Conservation (phyloP, 2,113 vertebrate genomes). For the Eubucco bourcierii region DNA sequence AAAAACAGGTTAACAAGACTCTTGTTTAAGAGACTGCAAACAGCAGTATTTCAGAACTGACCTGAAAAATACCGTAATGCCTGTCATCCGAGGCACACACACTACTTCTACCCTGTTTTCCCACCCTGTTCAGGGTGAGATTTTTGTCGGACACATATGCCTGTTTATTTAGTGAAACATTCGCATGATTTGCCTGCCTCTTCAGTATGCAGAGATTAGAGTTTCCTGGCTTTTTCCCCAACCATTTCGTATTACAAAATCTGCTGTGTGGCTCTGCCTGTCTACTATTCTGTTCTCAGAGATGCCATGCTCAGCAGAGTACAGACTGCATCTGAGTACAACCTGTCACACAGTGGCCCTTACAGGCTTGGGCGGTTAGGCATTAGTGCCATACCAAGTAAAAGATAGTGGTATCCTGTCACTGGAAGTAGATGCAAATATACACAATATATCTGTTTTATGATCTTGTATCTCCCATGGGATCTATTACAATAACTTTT, state of each 20-base stretch:
- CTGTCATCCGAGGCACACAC: rapidly evolving
- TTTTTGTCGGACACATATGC: rapidly evolving
- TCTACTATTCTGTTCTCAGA: rapidly evolving
- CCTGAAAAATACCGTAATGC: not conserved
- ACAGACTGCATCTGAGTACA: rapidly evolving
- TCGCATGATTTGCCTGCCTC: not conserved
- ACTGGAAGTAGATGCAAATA: not conserved
- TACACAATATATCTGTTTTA: not conserved
- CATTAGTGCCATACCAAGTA: not conserved
- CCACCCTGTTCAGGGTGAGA: not conserved
- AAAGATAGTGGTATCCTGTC: not conserved
- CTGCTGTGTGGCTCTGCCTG: not conserved
- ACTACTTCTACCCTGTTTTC: not conserved
- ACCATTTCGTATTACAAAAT: rapidly evolving
- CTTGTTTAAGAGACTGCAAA: not conserved
- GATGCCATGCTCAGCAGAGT: not conserved
- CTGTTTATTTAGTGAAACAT: not conserved
- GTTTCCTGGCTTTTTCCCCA: not conserved
- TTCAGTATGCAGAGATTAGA: not conserved
- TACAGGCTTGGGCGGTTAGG: rapidly evolving
- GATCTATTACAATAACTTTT: not conserved
- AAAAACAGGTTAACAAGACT: not conserved
- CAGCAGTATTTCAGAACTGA: not conserved
- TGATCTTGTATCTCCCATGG: not conserved
- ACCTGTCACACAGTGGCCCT: rapidly evolving